phyloP scores from a whole-genome alignment of 2,113 vertebrate genomes.

The Polypterus senegalus region DNA sequence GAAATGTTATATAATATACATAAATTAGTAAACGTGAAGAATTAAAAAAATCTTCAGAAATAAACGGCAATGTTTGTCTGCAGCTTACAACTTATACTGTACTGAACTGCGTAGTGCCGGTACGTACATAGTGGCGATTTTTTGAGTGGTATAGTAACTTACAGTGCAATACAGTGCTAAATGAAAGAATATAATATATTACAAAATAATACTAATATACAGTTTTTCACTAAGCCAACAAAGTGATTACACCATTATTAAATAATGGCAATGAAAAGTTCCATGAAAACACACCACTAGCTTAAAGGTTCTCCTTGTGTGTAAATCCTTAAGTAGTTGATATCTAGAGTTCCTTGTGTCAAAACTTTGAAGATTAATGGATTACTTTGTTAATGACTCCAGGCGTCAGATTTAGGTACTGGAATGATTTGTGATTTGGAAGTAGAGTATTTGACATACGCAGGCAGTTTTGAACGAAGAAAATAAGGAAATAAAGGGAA shows the following conservation, averaged over 20 bases:
- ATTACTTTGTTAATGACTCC: constrained; percentile 76
- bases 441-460: constrained; percentile 80
- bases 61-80: too few species aligned
- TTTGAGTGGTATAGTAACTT: neutral
- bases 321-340: constrained; percentile 49
- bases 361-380: constrained; percentile 81
- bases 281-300: neutral
- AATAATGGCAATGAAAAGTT: too few species aligned
- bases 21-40: too few species aligned
- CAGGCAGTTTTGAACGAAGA: constrained; percentile 44
- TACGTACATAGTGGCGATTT: neutral
- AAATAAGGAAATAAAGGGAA: too few species aligned
- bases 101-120: too few species aligned
- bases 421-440: constrained; percentile 72
- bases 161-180: neutral
- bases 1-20: too few species aligned
- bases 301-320: constrained; percentile 25
- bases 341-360: constrained; percentile 53
- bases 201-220: neutral
- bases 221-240: neutral
- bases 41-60: too few species aligned
- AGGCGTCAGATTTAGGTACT: constrained; percentile 69
- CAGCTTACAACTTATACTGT: too few species aligned
- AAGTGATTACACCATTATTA: too few species aligned
- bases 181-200: neutral